Conservation (phyloP, 2,888 invertebrate species). For the Pteria penguin region DNA sequence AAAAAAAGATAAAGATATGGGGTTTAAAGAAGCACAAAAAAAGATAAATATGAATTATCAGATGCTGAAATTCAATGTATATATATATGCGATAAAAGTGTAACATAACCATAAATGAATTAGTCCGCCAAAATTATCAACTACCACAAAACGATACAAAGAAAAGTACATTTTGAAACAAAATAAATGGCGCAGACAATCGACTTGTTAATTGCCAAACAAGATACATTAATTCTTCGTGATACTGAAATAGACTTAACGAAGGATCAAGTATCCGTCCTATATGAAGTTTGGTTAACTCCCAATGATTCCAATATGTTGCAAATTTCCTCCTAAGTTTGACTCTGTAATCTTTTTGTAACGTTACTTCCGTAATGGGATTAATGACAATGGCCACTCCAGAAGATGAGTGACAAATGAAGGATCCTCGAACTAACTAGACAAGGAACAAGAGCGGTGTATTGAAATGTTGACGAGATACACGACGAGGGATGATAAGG, state of each 20-base stretch:
- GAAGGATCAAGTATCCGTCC: conserved; percentile 7
- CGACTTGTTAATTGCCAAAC: neutral
- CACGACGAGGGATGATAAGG: neutral
- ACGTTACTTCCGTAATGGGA: neutral
- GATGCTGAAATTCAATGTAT: no score
- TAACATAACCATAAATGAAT: no score
- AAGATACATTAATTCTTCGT: no score
- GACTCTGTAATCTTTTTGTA: conserved; percentile 14
- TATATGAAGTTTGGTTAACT: conserved; percentile 18
- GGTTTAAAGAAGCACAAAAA: no score
- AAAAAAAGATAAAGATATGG: no score
- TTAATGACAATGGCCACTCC: conserved; percentile 5
- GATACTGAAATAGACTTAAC: neutral
- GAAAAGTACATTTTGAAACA: neutral
- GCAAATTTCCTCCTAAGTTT: conserved; percentile 21
- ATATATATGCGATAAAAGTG: no score
- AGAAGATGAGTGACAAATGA: neutral
- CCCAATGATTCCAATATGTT: conserved; percentile 19
- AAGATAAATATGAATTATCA: no score
- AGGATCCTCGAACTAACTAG: neutral
- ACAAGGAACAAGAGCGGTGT: neutral
- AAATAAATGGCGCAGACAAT: neutral
- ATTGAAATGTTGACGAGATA: neutral
- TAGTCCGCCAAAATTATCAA: neutral
- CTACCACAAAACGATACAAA: neutral